Evolutionary conservation across 2,113 vertebrate genomes (phyloP).

Genomic region (Hippotragus niger): DNA sequence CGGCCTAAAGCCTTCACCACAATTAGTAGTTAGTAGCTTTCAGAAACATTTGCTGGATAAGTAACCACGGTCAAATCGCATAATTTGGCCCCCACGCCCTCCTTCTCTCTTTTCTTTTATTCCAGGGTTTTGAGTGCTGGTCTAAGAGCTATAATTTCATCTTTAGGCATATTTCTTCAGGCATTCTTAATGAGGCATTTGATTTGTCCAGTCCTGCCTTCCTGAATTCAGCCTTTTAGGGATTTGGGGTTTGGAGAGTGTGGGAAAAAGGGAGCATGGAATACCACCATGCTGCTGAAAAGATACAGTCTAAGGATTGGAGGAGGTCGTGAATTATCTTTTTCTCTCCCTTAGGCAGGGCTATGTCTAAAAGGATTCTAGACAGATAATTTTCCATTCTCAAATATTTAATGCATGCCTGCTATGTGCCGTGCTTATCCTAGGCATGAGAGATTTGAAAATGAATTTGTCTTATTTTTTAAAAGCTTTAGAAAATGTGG

Average conservation of each 20-base stretch:
- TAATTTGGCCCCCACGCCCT: slow-evolving; percentile 50
- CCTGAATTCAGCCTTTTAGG: slow-evolving; percentile 62
- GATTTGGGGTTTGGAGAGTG: slow-evolving; percentile 44
- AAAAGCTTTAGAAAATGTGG: slow-evolving; percentile 6
- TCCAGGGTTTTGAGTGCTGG: slow-evolving; percentile 79
- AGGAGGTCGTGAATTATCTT: slow-evolving; percentile 12
- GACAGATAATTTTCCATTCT: slow-evolving; percentile 63
- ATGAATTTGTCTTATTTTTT: slow-evolving; percentile 22
- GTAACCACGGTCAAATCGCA: slow-evolving; percentile 75
- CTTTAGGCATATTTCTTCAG: slow-evolving; percentile 69
- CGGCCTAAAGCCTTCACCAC: slow-evolving; percentile 81
- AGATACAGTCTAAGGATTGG: slow-evolving; percentile 23
- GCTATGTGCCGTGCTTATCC: background rate
- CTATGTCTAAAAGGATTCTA: slow-evolving; percentile 27
- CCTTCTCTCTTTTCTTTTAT: slow-evolving; percentile 69
- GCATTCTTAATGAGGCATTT: slow-evolving; percentile 69
- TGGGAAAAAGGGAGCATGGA: slow-evolving; percentile 38
- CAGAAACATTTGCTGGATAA: slow-evolving; percentile 81
- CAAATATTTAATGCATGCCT: slow-evolving; percentile 58
- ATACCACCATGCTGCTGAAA: background rate
- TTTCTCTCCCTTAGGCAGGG: background rate
- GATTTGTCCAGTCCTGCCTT: slow-evolving; percentile 72
- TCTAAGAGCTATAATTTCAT: slow-evolving; percentile 81
- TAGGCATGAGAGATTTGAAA: slow-evolving; percentile 7
- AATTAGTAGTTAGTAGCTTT: slow-evolving; percentile 82